Base-by-base conservation (phyloP, 2,113 vertebrate genomes). In the Nycticebus coucang region DNA sequence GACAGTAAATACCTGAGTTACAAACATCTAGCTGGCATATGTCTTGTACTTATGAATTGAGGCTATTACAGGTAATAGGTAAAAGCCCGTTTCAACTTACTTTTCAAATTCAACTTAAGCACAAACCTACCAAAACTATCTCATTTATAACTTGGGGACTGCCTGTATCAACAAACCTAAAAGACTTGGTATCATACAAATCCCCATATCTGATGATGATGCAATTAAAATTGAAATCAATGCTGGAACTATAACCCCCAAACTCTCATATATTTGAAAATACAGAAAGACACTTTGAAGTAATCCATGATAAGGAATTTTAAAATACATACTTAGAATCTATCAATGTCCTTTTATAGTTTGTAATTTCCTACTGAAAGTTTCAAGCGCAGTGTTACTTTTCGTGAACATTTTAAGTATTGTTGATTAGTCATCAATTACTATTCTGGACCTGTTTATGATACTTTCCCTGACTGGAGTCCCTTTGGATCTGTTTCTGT, bases 161-260 rank as follows among this genome's bases (percentile, higher is more conserved):
- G 45, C 45, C 45, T 50, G 45, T 37, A 86, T 83, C 60, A 95
- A 45, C 28, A 88, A 45, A 83, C 78, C 45, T 78, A 41, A 78
- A 33, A 93, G 8, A 4, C 15, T 50, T 93, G 12, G 3, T 33
- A 82, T 82, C 35, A 87, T 12, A 4, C 6, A 64, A 5, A 57
- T 84, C 33, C 68, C 5, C 64, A 45, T 87, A 84, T 95, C 53
- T 84, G 26, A 75, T 26, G 18, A 41, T 57, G 24, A 57, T 78
- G 9, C 4, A 45, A 62, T 81, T 95, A 64, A 96, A 87, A 28
- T 91, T 87, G 13, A 93, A 87, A 83, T 62, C 3, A 60, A 41
- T 21, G 26, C 57, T 68, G 14, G 28, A 59, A 60, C 75, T 41
- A 21, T 57, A 87, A 91, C 66, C 11, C 0, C 59, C n/a, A 87